Conservation (phyloP, 2,113 vertebrate genomes). For the Tupaia chinensis region DNA sequence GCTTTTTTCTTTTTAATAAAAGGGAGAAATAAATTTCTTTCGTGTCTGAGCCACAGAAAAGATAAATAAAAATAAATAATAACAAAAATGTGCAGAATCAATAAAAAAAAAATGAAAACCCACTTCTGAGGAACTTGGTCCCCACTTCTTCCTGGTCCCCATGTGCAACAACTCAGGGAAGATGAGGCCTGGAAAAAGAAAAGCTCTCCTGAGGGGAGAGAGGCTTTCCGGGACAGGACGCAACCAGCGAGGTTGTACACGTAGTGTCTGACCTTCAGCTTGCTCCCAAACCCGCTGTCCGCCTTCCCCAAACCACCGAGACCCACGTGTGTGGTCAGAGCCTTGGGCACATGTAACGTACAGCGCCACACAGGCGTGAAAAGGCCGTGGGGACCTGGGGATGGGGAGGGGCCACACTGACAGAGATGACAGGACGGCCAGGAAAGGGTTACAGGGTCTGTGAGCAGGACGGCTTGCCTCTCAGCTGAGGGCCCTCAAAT, state of each 20-base stretch:
- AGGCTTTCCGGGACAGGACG: background rate
- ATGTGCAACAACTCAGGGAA: background rate
- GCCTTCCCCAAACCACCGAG: background rate
- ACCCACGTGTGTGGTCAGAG: background rate
- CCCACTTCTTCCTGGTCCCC: background rate
- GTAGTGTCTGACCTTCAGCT: background rate
- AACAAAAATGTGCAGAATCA: no score
- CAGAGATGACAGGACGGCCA: background rate
- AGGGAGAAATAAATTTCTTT: background rate
- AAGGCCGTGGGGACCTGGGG: background rate
- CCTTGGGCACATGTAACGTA: slow-evolving; percentile 7
- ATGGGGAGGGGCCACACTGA: background rate
- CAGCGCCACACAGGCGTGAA: background rate
- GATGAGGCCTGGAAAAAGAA: background rate
- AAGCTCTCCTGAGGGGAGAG: background rate
- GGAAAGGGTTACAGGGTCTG: slow-evolving; percentile 74
- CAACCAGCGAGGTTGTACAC: background rate
- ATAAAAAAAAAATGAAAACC: background rate
- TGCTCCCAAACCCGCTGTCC: background rate
- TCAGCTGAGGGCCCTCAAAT: slow-evolving; percentile 80
- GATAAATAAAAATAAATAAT: background rate
- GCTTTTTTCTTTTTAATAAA: background rate
- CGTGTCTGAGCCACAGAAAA: slow-evolving; percentile 43
- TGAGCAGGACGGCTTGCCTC: slow-evolving; percentile 42
- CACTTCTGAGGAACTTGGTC: background rate